Conservation (phyloP, 92 coral and sea anemone species). For the Epizoanthus fatuus region DNA sequence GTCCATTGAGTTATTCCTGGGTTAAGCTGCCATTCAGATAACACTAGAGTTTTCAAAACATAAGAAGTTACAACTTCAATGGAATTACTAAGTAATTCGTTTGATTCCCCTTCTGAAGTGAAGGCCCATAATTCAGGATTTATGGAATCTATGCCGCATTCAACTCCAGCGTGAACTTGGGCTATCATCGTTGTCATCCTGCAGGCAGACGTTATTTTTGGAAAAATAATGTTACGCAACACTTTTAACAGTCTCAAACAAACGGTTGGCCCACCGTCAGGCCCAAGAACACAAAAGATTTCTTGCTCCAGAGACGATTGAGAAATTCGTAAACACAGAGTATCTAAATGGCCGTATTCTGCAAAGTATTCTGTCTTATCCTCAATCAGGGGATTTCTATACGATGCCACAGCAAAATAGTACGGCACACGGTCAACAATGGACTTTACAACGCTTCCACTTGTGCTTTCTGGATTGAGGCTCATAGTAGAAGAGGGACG, state of each 20-base stretch:
- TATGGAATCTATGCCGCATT: neutral
- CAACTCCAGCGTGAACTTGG: too few relatives aligned
- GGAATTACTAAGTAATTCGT: neutral
- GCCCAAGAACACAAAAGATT: constrained; percentile 13
- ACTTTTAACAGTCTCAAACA: neutral
- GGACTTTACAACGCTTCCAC: neutral
- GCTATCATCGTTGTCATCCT: too few relatives aligned
- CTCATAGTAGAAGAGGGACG: constrained; percentile 7
- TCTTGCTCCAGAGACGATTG: constrained; percentile 1
- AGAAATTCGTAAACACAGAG: neutral
- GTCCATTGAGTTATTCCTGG: neutral
- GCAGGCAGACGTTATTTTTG: too few relatives aligned
- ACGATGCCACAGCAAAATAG: constrained; percentile 12
- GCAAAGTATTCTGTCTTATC: neutral
- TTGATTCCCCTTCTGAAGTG: neutral
- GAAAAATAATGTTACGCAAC: neutral
- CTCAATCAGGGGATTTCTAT: neutral
- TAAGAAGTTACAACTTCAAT: constrained; percentile 24
- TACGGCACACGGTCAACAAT: constrained; percentile 9
- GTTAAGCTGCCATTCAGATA: constrained; percentile 34
- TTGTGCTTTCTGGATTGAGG: neutral
- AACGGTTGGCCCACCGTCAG: constrained; percentile 12
- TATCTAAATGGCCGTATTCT: too few relatives aligned
- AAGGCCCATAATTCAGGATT: neutral
- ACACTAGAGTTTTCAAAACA: constrained; percentile 38